Evolutionary conservation across 2,888 invertebrate genomes (phyloP), one percentile per base, ranked within the genome.

Genomic region (Meiosimyza decipiens): DNA sequence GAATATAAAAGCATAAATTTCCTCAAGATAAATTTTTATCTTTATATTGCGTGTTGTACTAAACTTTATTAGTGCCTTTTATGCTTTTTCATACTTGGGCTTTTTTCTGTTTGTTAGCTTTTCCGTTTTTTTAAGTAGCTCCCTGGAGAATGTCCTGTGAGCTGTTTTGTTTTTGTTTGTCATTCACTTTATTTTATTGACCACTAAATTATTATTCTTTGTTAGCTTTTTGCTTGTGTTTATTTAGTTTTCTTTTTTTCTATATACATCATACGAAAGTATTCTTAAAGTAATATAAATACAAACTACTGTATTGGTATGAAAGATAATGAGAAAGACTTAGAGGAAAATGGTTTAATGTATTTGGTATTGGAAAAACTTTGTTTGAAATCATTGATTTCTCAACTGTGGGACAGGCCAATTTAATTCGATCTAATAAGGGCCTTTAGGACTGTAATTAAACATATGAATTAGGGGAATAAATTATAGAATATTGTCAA

Each of bases 181-280:
- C 64, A 64, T 64, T 64, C 63, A 40, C 28, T 64, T 50, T 22
- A 51, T 64, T 64, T 63, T 64, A 64, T 64, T 64, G 64, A 64
- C 64, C 64, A 64, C 64, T 28, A 64, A 51, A 64, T 16, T 64
- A 64, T 40, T 40, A 40, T 40, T 40, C 40, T 40, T 64, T 51
- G 64, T 50, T 15, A 9, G 50, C 40, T 33, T 62, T 62, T n/a
- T 62, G 60, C 40, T 57, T 15, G 57, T 28, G 16, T 28, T 57
- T 11, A 57, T 57, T 12, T 22, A 28, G 28, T 28, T 28, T 28
- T 22, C n/a, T n/a, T 22, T 28, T 28, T 28, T 28, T 4, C 28
- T 28, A 3, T 28, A 4, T 28, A 28, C 28, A 4, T 28, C 28
- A 28, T 28, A 28, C 28, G 28, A 28, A 3, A 28, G 28, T 28